These are phyloP conservation scores for Parnassius orleans DNA, from an alignment of 2,888 invertebrate species.

Conservation along the genomic window DNA sequence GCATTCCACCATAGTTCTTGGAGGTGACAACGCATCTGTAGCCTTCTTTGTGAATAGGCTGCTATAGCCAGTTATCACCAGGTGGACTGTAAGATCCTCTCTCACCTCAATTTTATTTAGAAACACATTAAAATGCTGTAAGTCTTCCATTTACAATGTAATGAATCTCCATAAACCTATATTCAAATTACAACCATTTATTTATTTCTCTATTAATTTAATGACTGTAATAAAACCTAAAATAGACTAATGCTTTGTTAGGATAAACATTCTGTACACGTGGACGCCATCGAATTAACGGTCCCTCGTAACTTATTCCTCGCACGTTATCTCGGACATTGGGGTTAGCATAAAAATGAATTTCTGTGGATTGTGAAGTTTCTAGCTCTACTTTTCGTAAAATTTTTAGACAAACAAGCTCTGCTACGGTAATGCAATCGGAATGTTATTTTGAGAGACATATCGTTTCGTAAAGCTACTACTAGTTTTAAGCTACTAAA, in stretches of 20 bases:
- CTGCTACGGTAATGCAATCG: background rate
- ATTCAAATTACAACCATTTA: background rate
- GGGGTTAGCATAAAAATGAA: conserved; percentile 28
- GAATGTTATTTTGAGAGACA: background rate
- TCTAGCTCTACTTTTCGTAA: background rate
- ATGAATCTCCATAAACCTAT: too few relatives aligned
- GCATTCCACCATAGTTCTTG: too few relatives aligned
- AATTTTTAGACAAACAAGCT: background rate
- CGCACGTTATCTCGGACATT: conserved; percentile 35
- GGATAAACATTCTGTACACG: conserved; percentile 22
- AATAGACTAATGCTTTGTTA: conserved; percentile 26
- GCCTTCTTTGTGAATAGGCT: too few relatives aligned
- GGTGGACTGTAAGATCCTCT: too few relatives aligned
- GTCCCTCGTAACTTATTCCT: conserved; percentile 41
- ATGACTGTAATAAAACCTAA: conserved; percentile 16
- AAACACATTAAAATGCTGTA: too few relatives aligned
- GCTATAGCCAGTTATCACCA: too few relatives aligned
- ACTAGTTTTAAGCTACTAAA: too few relatives aligned
- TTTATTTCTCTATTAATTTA: background rate
- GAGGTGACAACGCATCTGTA: too few relatives aligned
- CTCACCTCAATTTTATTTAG: too few relatives aligned
- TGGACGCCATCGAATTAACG: conserved; percentile 33
- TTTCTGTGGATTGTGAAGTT: background rate
- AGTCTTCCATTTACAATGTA: too few relatives aligned
- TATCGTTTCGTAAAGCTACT: background rate